Evolutionary conservation across 1,140 invertebrate species (phyloP).

Genomic region (Bombus terrestris): DNA sequence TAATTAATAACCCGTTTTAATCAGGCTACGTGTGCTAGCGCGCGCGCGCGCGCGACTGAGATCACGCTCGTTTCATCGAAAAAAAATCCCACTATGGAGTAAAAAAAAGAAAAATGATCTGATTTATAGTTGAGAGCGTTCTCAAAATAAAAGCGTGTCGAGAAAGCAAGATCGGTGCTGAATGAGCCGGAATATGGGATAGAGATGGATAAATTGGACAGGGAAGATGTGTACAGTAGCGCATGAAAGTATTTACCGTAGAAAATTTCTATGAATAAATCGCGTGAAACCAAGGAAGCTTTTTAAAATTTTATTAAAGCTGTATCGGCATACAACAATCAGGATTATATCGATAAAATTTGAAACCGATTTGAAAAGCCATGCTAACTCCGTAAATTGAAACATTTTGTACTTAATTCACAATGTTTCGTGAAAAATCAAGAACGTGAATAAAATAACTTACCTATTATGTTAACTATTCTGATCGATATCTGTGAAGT

Average conservation of each 20-base stretch:
- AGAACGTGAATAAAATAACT: no score
- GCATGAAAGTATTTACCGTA: slow-evolving; percentile 6
- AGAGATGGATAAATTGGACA: background rate
- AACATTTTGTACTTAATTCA: no score
- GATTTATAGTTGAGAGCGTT: slow-evolving; percentile 75
- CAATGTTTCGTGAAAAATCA: no score
- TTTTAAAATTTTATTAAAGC: no score
- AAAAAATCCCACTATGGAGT: background rate
- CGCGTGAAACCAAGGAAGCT: no score
- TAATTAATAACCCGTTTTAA: slow-evolving; percentile 81
- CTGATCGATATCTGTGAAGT: no score
- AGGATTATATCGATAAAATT: no score
- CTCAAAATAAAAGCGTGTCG: slow-evolving; percentile 61
- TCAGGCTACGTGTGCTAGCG: slow-evolving; percentile 10
- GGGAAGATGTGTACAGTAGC: slow-evolving; percentile 35
- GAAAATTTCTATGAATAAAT: no score
- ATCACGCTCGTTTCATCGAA: slow-evolving; percentile 58
- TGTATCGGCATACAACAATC: no score
- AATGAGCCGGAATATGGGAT: background rate
- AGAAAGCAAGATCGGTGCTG: slow-evolving; percentile 22
- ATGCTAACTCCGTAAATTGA: no score
- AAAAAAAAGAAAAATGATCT: slow-evolving; percentile 70
- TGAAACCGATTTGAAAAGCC: no score
- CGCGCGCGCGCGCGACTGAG: slow-evolving; percentile 64
- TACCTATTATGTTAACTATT: no score